Conservation (phyloP, 1,140 invertebrate genomes). For the Drosophila pseudoobscura region DNA sequence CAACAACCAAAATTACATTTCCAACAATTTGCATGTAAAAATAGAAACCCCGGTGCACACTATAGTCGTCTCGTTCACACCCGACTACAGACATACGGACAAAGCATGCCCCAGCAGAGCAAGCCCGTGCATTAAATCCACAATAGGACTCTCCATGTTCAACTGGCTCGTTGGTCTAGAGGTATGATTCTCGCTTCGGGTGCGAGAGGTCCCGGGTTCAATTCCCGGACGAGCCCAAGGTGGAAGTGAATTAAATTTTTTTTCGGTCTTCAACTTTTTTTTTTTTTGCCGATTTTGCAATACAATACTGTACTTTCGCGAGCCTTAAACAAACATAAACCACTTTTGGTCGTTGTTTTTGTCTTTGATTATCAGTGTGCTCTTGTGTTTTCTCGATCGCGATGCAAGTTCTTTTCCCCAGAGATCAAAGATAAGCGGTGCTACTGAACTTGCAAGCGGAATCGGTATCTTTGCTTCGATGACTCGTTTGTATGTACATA, state of each 20-base stretch:
- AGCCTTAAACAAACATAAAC: too few relatives aligned
- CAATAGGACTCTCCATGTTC: slow-evolving; percentile 41
- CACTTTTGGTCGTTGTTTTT: too few relatives aligned
- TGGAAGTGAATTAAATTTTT: slow-evolving; percentile 34
- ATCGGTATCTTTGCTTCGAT: slow-evolving; percentile 13
- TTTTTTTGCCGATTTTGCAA: slow-evolving; percentile 16
- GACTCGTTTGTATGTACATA: slow-evolving; percentile 39
- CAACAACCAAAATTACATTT: neutral
- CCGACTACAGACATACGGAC: neutral
- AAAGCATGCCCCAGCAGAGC: slow-evolving; percentile 8
- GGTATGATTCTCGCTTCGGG: slow-evolving; percentile 87
- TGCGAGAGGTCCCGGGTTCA: slow-evolving; percentile 93
- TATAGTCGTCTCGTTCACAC: neutral
- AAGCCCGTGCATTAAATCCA: slow-evolving; percentile 15
- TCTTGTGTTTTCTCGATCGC: too few relatives aligned
- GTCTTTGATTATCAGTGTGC: too few relatives aligned
- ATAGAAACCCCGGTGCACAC: neutral
- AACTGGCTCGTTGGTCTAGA: slow-evolving; percentile 79
- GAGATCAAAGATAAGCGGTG: too few relatives aligned
- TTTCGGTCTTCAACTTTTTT: slow-evolving; percentile 8
- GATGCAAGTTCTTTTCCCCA: too few relatives aligned
- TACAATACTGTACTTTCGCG: slow-evolving; percentile 15
- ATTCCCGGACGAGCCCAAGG: slow-evolving; percentile 90
- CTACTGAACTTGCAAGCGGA: too few relatives aligned
- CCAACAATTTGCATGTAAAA: neutral